Evolutionary conservation across 2,797 vertebrate genomes (phyloP), one percentile per base, ranked within the genome.

Genomic region (Gephyroberyx darwinii): DNA sequence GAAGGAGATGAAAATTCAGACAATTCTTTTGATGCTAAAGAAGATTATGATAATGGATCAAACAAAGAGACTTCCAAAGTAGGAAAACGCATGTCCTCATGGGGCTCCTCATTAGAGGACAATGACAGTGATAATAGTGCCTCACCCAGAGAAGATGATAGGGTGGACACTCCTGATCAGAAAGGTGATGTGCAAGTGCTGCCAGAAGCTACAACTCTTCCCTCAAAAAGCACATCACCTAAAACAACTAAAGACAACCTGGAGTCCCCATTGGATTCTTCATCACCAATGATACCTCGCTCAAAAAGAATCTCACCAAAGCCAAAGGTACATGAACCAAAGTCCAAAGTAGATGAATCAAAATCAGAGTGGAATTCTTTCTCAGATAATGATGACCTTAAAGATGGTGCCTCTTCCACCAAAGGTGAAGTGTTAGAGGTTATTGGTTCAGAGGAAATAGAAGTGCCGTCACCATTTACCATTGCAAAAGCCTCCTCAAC

Each of bases 31-130:
- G 62, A 79, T 22, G 56, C 55, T 37, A 57, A 78, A 70, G 73
- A 82, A 45, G 61, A 55, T 48, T 31, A 48, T 22, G 54, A 67
- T n/a, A n/a, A 47, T 35, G 67, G 4, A 35, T 80, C 65, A 20
- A 65, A 66, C 3, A 50, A 61, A 63, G 66, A 75, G 3, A 6
- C 5, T 56, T 16, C 35, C 10, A 73, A 65, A 60, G 65, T 56
- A 14, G 54, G 51, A 60, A 83, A 84, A 66, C 71, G 33, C 37
- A 78, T 54, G 54, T 91, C 89, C 1, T 92, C 91, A 0, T 89
- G 87, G 90, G 90, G 85, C n/a, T 92, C 89, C 1, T 90, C 88
- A 12, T 53, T 85, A 65, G 90, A 88, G 2, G 82, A 47, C 48
- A 26, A 19, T 20, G 54, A 77, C 53, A 83, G 78, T 45, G 85